phyloP scores from a whole-genome alignment of 1,140 invertebrate genomes.

The Ericerus pela region DNA sequence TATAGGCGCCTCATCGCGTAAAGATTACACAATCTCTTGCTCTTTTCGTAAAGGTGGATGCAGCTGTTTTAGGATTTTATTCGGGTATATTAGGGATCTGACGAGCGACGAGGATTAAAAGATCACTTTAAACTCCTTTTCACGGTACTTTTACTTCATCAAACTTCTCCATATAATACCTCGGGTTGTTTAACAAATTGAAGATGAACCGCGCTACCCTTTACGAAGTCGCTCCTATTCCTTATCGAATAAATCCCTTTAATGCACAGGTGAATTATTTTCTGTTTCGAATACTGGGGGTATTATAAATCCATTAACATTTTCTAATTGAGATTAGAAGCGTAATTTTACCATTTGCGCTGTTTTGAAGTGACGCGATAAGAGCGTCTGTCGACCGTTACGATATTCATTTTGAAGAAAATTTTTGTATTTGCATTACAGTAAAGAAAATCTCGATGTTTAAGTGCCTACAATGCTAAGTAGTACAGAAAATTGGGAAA shows the following conservation, averaged over 20 bases:
- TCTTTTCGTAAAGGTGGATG: constrained; percentile 4
- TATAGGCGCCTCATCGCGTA: not conserved
- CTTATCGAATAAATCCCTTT: not conserved
- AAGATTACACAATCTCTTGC: constrained; percentile 7
- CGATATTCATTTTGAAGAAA: no score
- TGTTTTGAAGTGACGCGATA: no score
- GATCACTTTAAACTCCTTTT: constrained; percentile 11
- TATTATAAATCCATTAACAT: constrained; percentile 6
- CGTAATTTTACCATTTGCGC: no score
- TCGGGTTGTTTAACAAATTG: constrained; percentile 6
- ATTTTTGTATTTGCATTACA: no score
- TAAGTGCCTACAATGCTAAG: no score
- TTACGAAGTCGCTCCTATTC: no score
- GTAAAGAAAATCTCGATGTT: no score
- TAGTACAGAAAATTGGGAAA: no score
- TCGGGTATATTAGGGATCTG: constrained; percentile 2
- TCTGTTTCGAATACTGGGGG: not conserved
- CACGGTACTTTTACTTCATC: not conserved
- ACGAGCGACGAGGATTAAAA: constrained; percentile 7
- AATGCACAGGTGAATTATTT: constrained; percentile 11
- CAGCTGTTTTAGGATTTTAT: constrained; percentile 5
- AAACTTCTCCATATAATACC: not conserved
- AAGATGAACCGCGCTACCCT: not conserved
- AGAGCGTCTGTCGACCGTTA: no score
- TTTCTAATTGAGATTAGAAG: no score